phyloP scores from a whole-genome alignment of 2,113 vertebrate species.

The Saccopteryx leptura region DNA sequence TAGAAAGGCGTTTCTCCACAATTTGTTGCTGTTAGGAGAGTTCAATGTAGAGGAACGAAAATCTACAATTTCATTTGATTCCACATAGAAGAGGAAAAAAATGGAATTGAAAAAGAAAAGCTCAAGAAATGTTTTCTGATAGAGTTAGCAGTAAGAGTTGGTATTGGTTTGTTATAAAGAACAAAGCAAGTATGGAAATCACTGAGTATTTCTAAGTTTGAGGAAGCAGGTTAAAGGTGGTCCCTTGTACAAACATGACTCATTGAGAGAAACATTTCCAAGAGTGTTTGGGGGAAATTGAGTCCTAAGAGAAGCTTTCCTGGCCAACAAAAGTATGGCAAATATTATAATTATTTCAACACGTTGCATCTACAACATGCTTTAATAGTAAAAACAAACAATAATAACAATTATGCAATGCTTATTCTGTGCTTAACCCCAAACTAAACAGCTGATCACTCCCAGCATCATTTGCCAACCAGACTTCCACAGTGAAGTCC shows the following conservation, averaged over 20 bases:
- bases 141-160: neutral
- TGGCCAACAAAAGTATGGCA: neutral
- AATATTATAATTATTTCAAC: neutral
- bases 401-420: no score
- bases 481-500: neutral
- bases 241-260: neutral
- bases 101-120: neutral
- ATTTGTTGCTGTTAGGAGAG: neutral
- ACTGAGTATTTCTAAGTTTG: neutral
- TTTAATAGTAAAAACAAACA: neutral
- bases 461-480: neutral
- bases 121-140: neutral
- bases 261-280: neutral
- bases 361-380: neutral
- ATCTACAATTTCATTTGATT: neutral
- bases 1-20: neutral
- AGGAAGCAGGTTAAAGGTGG: neutral
- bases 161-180: neutral
- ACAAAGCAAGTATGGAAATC: neutral
- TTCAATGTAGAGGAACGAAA: neutral
- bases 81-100: neutral
- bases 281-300: neutral
- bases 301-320: neutral
- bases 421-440: neutral
- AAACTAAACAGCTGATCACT: neutral